These are phyloP conservation scores for Aix galericulata DNA, from an alignment of 2,113 vertebrate species.

Conservation along the genomic window DNA sequence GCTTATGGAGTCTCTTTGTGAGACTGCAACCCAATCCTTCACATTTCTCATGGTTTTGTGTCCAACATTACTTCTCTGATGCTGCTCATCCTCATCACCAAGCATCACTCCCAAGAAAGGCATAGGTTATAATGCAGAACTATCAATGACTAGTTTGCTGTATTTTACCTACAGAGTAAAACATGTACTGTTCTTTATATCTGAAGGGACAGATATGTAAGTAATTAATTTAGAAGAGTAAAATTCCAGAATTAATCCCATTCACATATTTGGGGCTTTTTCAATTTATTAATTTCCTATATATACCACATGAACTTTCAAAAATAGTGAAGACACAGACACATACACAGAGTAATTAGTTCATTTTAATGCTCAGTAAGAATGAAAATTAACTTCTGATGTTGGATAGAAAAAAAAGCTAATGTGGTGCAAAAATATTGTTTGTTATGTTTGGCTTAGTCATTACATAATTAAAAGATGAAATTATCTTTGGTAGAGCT, in stretches of 20 bases:
- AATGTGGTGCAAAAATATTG: background rate
- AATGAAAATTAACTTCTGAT: background rate
- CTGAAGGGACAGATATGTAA: background rate
- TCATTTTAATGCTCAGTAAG: background rate
- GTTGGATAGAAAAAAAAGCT: background rate
- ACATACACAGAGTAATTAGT: background rate
- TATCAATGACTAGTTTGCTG: background rate
- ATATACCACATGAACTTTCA: background rate
- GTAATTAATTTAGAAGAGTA: background rate
- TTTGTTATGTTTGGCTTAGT: background rate
- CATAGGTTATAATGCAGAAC: background rate
- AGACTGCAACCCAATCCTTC: background rate
- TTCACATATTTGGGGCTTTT: accelerated
- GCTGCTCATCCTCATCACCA: background rate
- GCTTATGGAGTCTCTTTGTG: background rate
- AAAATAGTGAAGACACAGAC: background rate
- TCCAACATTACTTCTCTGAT: background rate
- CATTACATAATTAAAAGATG: background rate
- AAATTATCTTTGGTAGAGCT: background rate
- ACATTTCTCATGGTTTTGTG: background rate
- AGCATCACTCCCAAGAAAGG: background rate
- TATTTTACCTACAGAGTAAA: background rate
- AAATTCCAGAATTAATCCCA: background rate
- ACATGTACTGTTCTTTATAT: accelerated
- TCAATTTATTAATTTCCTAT: background rate